phyloP scores from a whole-genome alignment of 2,888 invertebrate genomes.

The Drosophila anomalata region DNA sequence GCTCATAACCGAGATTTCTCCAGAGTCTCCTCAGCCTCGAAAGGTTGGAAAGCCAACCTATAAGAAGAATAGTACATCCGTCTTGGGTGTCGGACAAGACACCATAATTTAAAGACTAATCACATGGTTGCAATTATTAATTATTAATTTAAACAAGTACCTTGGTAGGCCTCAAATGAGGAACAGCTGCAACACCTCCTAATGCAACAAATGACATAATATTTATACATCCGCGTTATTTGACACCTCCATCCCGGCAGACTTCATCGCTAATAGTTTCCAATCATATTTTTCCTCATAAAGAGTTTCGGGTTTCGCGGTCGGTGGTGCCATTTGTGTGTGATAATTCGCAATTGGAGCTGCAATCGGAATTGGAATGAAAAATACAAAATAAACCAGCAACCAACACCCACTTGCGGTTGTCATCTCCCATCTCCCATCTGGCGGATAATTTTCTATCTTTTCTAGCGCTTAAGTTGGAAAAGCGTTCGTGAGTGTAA shows the following conservation, averaged over 20 bases:
- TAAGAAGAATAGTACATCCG: slow-evolving; percentile 16
- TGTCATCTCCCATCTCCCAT: slow-evolving; percentile 48
- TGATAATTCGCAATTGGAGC: slow-evolving; percentile 73
- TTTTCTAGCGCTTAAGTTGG: slow-evolving; percentile 65
- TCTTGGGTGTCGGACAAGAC: neutral
- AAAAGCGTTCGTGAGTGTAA: slow-evolving; percentile 74
- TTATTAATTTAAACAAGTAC: neutral
- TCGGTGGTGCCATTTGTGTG: slow-evolving; percentile 45
- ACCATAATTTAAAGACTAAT: neutral
- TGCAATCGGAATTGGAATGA: slow-evolving; percentile 46
- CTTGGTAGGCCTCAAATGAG: neutral
- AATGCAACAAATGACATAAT: slow-evolving; percentile 20
- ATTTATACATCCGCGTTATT: slow-evolving; percentile 33
- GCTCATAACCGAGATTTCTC: slow-evolving; percentile 62
- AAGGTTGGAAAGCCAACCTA: slow-evolving; percentile 3
- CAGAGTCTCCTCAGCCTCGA: neutral
- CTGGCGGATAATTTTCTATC: slow-evolving; percentile 56
- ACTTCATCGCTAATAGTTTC: slow-evolving; percentile 5
- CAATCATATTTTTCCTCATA: slow-evolving; percentile 16
- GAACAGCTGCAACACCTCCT: neutral
- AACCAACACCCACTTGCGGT: slow-evolving; percentile 72
- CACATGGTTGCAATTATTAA: neutral
- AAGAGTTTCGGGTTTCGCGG: slow-evolving; percentile 67
- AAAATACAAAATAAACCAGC: slow-evolving; percentile 10
- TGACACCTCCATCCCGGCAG: slow-evolving; percentile 1